Base-by-base conservation (phyloP, 2,797 vertebrate genomes). In the Enteromius treurensis region DNA sequence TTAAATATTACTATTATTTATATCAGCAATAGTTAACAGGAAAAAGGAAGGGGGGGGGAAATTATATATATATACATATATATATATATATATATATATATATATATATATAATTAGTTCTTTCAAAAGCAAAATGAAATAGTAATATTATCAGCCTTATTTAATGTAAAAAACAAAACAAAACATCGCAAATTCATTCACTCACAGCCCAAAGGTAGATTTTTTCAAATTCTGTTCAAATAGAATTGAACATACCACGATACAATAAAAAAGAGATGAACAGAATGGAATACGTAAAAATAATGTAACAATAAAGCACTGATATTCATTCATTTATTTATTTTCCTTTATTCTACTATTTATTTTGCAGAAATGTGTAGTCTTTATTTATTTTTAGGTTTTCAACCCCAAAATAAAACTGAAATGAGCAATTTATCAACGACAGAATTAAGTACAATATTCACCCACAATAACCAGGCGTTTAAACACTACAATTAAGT, bases 341-440 rank as follows among this genome's bases (percentile, higher is more conserved):
- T 17, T 21, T 2, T 69, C 19, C 14, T 4, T 14, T 29, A 29
- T 17, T 19, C 5, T 19, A 19, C 2, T 37, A 3, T 3, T 23
- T 58, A 58, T 58, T 55, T 68, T n/a, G 34, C 37, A 15, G 23
- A 42, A 69, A 45, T 37, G 11, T 40, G 34, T n/a, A n/a, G 2
- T 14, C 7, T 23, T 45, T 26, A 70, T 23, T 26, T 23, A 45
- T 69, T 40, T n/a, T 40, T 15, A n/a, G 3, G 9, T 40, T 68
- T 70, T 15, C 15, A 51, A 51, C 15, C 8, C 23, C 34, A 68
- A 51, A 42, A n/a, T 14, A 64, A 40, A 79, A 19, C 13, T 1
- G 32, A 55, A 84, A 8, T 74, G 47, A 71, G 82, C 77, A 77
- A 67, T 81, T 19, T 80, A 77, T 62, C 77, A 53, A 89, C 90